Base-by-base conservation (phyloP, 2,797 vertebrate genomes). In the Sebastes kiyomatsui region DNA sequence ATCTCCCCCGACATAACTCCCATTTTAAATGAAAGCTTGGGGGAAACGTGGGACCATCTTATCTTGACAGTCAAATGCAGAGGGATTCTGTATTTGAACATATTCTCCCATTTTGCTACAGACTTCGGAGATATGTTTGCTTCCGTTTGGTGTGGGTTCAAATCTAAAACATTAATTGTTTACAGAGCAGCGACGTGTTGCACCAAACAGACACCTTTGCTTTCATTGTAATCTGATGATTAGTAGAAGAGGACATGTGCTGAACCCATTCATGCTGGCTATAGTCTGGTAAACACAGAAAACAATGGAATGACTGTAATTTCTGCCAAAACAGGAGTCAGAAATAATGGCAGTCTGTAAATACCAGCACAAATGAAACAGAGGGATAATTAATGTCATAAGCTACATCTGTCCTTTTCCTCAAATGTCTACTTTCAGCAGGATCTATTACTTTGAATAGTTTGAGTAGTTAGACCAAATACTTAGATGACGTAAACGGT, bases 21-120 rank as follows among this genome's bases (percentile, higher is more conserved):
- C 6, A 38, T 72, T 70, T 80, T 32, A 74, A 73, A 76, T 66
- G 30, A 35, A 68, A 18, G 69, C 56, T 54, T 4, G 16, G 28
- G 23, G 32, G 8, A 23, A n/a, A 67, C 27, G 62, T 12, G 75
- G 67, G 46, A 60, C 13, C 20, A 18, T 60, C 65, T 67, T 52
- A 78, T 78, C 80, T 52, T 10, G 49, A 67, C 65, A 59, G 77
- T 60, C 38, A 64, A 46, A 75, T 49, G 62, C 82, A 62, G 23
- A 67, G 32, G 32, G 52, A 80, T 54, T 67, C 18, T 8, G 46
- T 49, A 49, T 8, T 54, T 54, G 4, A 54, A 54, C 49, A 54
- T 22, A 54, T 54, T 54, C 20, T 54, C 49, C 49, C 49, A 54
- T 18, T 54, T 49, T 49, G 49, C 49, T 49, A 49, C 46, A 49